Base-by-base conservation (phyloP, 2,797 vertebrate species). In the Hydrocynus forskahlii region DNA sequence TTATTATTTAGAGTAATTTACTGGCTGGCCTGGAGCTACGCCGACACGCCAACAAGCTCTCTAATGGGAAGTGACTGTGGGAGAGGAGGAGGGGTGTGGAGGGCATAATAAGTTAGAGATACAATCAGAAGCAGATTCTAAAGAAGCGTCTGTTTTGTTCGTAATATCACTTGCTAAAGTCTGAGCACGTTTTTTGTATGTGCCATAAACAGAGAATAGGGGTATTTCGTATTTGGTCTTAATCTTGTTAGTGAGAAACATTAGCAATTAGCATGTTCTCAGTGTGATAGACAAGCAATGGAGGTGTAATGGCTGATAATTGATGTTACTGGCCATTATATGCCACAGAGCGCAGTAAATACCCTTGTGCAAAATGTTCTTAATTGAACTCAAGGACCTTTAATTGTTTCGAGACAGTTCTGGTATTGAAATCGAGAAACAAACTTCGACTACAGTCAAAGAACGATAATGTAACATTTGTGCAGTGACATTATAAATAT, bases 1-100 rank as follows among this genome's bases (percentile, higher is more conserved):
- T 86, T 82, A 88, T 87, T 88, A 89, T 89, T 88, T 85, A 77
- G 85, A 87, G 79, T 84, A 81, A 85, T 85, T 87, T 86, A 84
- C 77, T 87, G 79, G 81, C 77, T 74, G 64, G 84, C 85, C 82
- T 83, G 75, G 83, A 85, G 87, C 87, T 79, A 80, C 17, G 67
- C 77, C 77, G 76, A 81, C 62, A 85, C 73, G 67, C 25, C 82
- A 84, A 77, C 75, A 70, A 54, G 80, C 48, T 84, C 71, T 80
- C 88, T 84, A 88, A 88, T 87, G 76, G 84, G 83, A 88, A 78
- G 80, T 68, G 75, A 85, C 80, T 88, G 78, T 81, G 55, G 59
- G 76, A 81, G 72, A 82, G 48, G 55, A 60, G 40, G 57, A 62
- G 64, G 60, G 60, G 71, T 17, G 40, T 2, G 40, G 23, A 54